A percentile compares a stretch with the other conserved stretches of the same genome.
Evolutionary conservation across 1,140 invertebrate species (phyloP).

Genomic region (Aphelinus certus): DNA sequence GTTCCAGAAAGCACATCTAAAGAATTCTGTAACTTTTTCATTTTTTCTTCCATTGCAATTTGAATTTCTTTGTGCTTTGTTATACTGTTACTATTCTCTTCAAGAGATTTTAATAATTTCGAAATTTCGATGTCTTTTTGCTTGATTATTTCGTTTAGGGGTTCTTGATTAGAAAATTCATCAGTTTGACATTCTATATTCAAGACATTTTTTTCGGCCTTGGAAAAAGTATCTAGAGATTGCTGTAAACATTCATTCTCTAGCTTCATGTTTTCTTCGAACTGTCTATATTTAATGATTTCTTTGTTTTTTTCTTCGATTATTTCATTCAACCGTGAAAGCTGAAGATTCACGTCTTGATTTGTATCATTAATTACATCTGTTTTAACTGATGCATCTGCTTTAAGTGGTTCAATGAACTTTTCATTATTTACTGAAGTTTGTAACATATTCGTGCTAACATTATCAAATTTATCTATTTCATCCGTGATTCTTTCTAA

Average conservation of each 20-base stretch:
- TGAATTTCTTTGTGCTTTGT: conserved; percentile 13
- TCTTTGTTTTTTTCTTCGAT: conserved; percentile 32
- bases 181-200: conserved; percentile 26
- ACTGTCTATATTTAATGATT: conserved; percentile 32
- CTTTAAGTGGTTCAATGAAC: not conserved
- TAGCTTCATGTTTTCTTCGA: conserved; percentile 22
- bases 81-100: conserved; percentile 17
- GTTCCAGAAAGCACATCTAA: not conserved
- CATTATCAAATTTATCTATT: not conserved
- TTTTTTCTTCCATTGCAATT: conserved; percentile 34
- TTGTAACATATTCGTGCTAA: too few species aligned
- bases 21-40: conserved; percentile 19
- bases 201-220: conserved; percentile 20
- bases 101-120: conserved; percentile 8
- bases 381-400: conserved; percentile 35
- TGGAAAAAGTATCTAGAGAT: conserved; percentile 1
- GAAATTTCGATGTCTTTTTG: conserved; percentile 20
- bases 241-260: conserved; percentile 28
- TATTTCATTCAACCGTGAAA: conserved; percentile 25
- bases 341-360: conserved; percentile 30
- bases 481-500: conserved; percentile 15
- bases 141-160: not conserved
- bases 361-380: not conserved
- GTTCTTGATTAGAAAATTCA: conserved; percentile 31
- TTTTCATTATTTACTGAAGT: conserved; percentile 39